Evolutionary conservation across 2,113 vertebrate genomes (phyloP), one percentile per base, ranked within the genome.

Genomic region (Ovibos moschatus): DNA sequence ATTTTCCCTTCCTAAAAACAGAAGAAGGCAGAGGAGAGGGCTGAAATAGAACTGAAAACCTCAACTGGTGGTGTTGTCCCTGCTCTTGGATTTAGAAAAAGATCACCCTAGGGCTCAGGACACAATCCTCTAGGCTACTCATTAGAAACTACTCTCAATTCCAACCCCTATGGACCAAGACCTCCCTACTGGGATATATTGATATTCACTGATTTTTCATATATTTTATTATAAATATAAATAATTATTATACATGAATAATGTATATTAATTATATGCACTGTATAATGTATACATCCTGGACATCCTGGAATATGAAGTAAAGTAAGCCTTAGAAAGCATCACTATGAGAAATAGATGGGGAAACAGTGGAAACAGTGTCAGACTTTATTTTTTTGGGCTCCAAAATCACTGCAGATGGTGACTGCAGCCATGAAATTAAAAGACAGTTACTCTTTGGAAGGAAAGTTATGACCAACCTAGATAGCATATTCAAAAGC

Each of bases 51-150:
- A 89, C 67, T 92, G 27, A 74, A 95, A 93, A 33, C 10, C 21
- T 94, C 84, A 97, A n/a, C 16, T 90, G 14, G 45, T 98, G 47
- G 14, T 71, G 12, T 4, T 97, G 28, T 88, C 28, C 92, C 25
- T 92, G n/a, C 15, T 92, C 14, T 58, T 97, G 51, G 19, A 67
- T 92, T 96, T 90, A 93, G 91, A 95, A 90, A 93, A 93, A 27
- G 40, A 91, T 97, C 58, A 87, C 89, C 11, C 51, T 85, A 90
- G 23, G 84, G 19, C 79, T 95, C 40, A 71, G 84, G 64, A 87
- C n/a, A 94, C 23, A 97, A 92, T 79, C 7, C 87, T 95, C 92
- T 67, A 81, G 71, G 15, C 5, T 92, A 45, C 64, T 95, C 57
- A 95, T 92, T 95, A 90, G 85, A 95, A 96, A 94, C 2, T 7